These are phyloP conservation scores for Siniperca undulata DNA, from an alignment of 2,797 vertebrate genomes.

Conservation along the genomic window DNA sequence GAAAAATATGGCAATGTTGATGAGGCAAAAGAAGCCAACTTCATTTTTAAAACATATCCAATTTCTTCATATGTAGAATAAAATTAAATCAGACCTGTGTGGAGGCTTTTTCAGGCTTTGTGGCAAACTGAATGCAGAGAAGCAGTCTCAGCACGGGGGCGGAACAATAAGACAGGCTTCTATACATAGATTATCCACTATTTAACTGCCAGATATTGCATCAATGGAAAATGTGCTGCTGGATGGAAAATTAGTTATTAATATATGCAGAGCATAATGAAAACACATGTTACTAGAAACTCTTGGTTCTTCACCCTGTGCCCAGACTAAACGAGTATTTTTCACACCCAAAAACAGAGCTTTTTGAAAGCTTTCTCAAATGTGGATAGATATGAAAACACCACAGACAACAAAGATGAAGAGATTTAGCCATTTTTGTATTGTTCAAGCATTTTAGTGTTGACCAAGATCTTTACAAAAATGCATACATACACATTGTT, in stretches of 20 bases:
- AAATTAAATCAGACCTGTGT: neutral
- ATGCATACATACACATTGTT: neutral
- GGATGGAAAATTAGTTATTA: conserved; percentile 20
- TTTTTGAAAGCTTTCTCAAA: neutral
- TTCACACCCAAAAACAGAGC: neutral
- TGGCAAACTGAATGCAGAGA: neutral
- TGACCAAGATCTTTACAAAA: neutral
- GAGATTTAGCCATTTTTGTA: neutral
- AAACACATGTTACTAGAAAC: neutral
- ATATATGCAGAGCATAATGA: conserved; percentile 42
- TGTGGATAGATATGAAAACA: neutral
- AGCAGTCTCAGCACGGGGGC: neutral
- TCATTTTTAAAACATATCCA: neutral
- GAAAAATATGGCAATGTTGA: neutral
- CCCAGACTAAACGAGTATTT: neutral
- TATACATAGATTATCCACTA: conserved; percentile 18
- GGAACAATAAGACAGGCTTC: conserved; percentile 29
- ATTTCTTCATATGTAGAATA: neutral
- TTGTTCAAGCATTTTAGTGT: neutral
- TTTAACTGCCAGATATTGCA: conserved; percentile 31
- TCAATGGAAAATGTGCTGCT: conserved; percentile 11
- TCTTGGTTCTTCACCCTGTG: neutral
- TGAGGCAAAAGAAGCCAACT: neutral
- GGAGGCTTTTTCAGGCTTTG: neutral
- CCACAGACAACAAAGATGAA: neutral